phyloP scores from a whole-genome alignment of 2,797 vertebrate genomes.

The Clarias platycephalus region DNA sequence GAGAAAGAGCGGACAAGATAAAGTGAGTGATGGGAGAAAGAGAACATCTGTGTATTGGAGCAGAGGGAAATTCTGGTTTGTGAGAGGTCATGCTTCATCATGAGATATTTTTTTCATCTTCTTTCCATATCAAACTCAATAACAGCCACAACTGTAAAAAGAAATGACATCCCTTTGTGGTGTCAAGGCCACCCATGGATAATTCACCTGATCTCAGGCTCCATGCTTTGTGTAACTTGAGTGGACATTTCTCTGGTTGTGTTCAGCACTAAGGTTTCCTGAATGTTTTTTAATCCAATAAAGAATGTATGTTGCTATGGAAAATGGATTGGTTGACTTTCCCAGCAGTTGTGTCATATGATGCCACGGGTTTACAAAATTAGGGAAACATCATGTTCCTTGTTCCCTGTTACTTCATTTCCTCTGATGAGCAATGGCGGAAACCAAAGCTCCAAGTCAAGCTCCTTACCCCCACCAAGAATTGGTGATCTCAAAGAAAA shows the following conservation, averaged over 20 bases:
- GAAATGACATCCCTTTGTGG: conserved; percentile 65
- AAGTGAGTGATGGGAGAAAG: conserved; percentile 42
- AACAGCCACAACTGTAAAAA: conserved; percentile 63
- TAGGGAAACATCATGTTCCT: conserved; percentile 36
- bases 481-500: conserved; percentile 60
- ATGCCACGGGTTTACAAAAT: conserved; percentile 24
- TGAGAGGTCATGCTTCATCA: conserved; percentile 48
- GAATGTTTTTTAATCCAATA: neutral
- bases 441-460: conserved; percentile 48
- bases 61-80: conserved; percentile 43
- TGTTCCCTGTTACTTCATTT: conserved; percentile 42
- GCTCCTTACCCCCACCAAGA: conserved; percentile 58
- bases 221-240: neutral
- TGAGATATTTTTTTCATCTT: conserved; percentile 64
- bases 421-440: conserved; percentile 44
- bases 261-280: neutral
- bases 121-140: conserved; percentile 52
- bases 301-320: neutral
- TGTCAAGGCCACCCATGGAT: conserved; percentile 49
- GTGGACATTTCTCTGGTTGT: neutral
- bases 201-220: conserved; percentile 18
- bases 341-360: conserved; percentile 23
- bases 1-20: conserved; percentile 29
- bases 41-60: conserved; percentile 41
- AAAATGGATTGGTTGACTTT: conserved; percentile 13